Evolutionary conservation across 2,888 invertebrate genomes (phyloP), one percentile per base, ranked within the genome.

Genomic region (Clanis bilineata): DNA sequence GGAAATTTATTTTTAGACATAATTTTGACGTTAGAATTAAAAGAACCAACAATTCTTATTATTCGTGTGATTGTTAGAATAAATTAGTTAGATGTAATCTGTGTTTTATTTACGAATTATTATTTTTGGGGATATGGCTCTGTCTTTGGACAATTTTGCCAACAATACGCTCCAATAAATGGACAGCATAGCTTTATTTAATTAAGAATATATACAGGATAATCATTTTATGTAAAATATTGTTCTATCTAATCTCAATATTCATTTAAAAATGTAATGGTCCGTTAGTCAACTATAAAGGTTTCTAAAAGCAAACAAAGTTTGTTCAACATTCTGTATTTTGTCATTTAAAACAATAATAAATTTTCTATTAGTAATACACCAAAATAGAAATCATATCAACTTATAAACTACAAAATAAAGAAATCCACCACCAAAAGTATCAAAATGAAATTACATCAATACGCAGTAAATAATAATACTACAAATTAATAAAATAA

Each of bases 41-140:
- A 74, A 68, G 74, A 77, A 78, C 73, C 78, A 75, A 75, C 69
- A 68, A 70, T 67, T 73, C 68, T 77, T 78, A 74, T 77, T 67
- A 69, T 74, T 73, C 68, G 80, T 83, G 84, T 85, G 83, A 80
- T 76, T 66, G 62, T 67, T 79, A 76, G 74, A 83, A 80, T 80
- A 83, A 83, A 83, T 64, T 78, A 82, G 76, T 70, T 62, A 66
- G 38, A 38, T 22, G 59, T 57, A 32, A 32, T 9, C 12, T 36
- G 5, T 39, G 12, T 61, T 61, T 61, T 54, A 61, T 60, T 60
- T 57, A n/a, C 47, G 21, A 25, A 18, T 21, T 4, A 28, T 2
- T 9, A 22, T 10, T 44, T n/a, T n/a, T n/a, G n/a, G n/a, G n/a
- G n/a, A n/a, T n/a, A n/a, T n/a, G n/a, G n/a, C n/a, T n/a, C n/a